These are phyloP conservation scores for Mactra quadrangularis DNA, from an alignment of 1,140 invertebrate genomes.

Conservation along the genomic window DNA sequence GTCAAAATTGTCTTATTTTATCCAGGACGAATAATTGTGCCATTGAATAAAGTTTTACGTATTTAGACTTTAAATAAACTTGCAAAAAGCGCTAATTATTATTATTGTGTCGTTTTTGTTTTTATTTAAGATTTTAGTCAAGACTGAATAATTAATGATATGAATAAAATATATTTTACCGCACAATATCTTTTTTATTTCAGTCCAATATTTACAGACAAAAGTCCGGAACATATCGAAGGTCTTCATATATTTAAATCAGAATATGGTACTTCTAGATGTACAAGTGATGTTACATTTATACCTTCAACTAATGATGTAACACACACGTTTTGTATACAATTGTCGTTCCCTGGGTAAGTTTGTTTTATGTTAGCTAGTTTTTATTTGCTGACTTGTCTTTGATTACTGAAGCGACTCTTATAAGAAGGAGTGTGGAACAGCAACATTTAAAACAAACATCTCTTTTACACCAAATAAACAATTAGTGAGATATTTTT, in stretches of 20 bases:
- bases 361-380: too few species aligned
- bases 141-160: too few species aligned
- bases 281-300: conserved; percentile 6
- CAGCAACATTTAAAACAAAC: background rate
- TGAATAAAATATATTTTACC: too few species aligned
- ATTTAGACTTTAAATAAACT: too few species aligned
- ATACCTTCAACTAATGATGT: background rate
- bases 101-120: too few species aligned
- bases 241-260: conserved; percentile 13
- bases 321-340: conserved; percentile 1
- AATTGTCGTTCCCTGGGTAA: conserved; percentile 30
- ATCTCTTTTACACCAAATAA: background rate
- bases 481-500: background rate
- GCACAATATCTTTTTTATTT: background rate
- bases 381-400: too few species aligned
- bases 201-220: conserved; percentile 11
- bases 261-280: background rate
- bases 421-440: background rate
- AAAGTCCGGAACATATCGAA: background rate
- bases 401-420: background rate
- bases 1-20: too few species aligned
- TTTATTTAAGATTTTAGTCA: too few species aligned
- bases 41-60: too few species aligned
- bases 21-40: too few species aligned
- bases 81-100: too few species aligned